These are phyloP conservation scores for Desoria tigrina DNA, from an alignment of 2,888 invertebrate species.

Conservation along the genomic window DNA sequence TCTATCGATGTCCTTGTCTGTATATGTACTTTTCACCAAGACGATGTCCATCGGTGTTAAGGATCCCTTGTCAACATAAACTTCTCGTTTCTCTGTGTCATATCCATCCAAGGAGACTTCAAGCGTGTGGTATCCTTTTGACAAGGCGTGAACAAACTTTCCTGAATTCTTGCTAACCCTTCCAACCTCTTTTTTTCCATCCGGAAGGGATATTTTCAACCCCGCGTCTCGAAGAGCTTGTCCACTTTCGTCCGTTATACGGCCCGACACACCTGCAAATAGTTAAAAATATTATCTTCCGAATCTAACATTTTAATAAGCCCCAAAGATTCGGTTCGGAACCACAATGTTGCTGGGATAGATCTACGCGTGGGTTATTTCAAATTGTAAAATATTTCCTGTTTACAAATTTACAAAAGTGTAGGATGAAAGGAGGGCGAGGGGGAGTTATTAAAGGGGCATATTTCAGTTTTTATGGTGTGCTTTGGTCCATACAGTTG, in stretches of 20 bases:
- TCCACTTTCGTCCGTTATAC: conserved; percentile 67
- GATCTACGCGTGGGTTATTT: no score
- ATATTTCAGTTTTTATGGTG: no score
- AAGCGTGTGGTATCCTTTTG: conserved; percentile 68
- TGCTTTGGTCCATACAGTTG: no score
- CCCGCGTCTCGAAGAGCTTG: conserved; percentile 71
- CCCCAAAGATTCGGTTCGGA: no score
- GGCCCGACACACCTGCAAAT: conserved; percentile 73
- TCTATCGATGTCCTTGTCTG: background rate
- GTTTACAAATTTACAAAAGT: no score
- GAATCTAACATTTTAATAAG: no score
- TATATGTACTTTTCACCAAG: conserved; percentile 14
- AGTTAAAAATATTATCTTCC: conserved; percentile 22
- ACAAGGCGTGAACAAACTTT: conserved; percentile 70
- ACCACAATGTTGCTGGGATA: no score
- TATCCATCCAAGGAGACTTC: conserved; percentile 66
- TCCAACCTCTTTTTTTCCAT: conserved; percentile 59
- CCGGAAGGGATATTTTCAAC: conserved; percentile 66
- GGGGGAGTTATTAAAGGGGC: no score
- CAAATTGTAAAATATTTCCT: no score
- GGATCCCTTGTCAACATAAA: conserved; percentile 58
- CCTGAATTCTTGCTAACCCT: conserved; percentile 70
- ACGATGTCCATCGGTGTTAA: conserved; percentile 56
- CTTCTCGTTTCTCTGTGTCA: conserved; percentile 59
- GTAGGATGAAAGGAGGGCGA: no score